Conservation (phyloP, 2,888 invertebrate species). For the Lasioglossum vierecki region DNA sequence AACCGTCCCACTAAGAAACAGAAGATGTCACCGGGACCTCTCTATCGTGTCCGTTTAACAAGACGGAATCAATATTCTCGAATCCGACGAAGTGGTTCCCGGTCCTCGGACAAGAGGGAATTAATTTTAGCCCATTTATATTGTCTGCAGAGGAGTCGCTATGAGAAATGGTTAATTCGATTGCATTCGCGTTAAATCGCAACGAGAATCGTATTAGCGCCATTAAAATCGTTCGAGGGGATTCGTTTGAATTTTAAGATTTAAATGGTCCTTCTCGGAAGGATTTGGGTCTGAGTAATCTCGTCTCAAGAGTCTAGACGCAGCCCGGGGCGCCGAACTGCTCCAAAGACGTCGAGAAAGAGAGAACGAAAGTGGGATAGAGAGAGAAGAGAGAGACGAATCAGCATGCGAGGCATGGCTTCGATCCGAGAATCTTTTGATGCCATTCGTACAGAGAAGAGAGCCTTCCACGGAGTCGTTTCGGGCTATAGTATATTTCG, state of each 20-base stretch:
- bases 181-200: constrained; percentile 16
- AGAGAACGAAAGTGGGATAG: not conserved
- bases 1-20: not conserved
- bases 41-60: not conserved
- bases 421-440: constrained; percentile 53
- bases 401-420: constrained; percentile 62
- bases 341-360: constrained; percentile 40
- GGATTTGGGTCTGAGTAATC: constrained; percentile 61
- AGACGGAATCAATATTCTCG: constrained; percentile 5
- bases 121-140: constrained; percentile 2
- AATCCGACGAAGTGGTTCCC: not conserved
- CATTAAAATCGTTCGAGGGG: constrained; percentile 48
- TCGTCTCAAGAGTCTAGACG: constrained; percentile 62
- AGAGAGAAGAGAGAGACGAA: constrained; percentile 38
- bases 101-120: not conserved
- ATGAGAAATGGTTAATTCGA: constrained; percentile 22
- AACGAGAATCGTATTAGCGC: constrained; percentile 42
- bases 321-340: constrained; percentile 56
- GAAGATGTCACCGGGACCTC: not conserved
- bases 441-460: constrained; percentile 32
- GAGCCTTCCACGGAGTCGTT: constrained; percentile 37
- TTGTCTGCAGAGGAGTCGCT: not conserved
- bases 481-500: constrained; percentile 36
- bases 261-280: constrained; percentile 63
- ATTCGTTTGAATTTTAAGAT: constrained; percentile 58